Conservation (phyloP, 2,888 invertebrate genomes). For the Zhuqinia jingwanae region DNA sequence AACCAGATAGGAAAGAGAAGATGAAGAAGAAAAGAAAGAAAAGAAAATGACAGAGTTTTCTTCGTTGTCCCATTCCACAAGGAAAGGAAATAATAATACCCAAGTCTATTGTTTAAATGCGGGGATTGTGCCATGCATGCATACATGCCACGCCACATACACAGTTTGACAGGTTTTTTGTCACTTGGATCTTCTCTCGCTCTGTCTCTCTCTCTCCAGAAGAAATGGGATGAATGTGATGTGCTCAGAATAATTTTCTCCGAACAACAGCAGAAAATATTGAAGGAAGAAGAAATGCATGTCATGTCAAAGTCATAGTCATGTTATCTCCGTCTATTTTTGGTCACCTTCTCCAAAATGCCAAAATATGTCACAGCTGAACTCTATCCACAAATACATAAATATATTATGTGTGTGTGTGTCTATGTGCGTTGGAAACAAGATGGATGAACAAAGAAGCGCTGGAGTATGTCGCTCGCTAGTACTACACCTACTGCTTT, state of each 20-base stretch:
- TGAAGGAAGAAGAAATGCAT: slow-evolving; percentile 16
- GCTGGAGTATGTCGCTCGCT: too few species aligned
- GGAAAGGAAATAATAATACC: slow-evolving; percentile 34
- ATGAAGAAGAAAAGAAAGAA: neutral
- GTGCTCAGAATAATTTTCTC: slow-evolving; percentile 31
- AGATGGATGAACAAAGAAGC: too few species aligned
- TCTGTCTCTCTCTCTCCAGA: slow-evolving; percentile 4
- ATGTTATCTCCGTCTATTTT: slow-evolving; percentile 27
- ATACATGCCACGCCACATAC: neutral
- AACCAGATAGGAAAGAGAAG: neutral
- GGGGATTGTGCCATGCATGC: slow-evolving; percentile 15
- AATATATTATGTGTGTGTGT: neutral
- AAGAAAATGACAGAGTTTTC: slow-evolving; percentile 19
- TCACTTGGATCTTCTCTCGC: slow-evolving; percentile 37
- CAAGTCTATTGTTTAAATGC: slow-evolving; percentile 55
- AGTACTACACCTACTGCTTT: too few species aligned
- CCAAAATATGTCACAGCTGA: slow-evolving; percentile 26
- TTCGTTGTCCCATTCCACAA: too few species aligned
- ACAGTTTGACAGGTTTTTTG: slow-evolving; percentile 52
- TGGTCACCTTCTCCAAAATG: slow-evolving; percentile 5
- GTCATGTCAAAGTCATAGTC: slow-evolving; percentile 38
- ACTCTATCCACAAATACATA: neutral
- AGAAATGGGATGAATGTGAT: slow-evolving; percentile 19
- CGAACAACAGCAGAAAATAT: slow-evolving; percentile 20
- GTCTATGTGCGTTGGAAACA: neutral